Percentiles rank a stretch among this genome's conserved stretches.
These are phyloP conservation scores for Spilogale gracilis DNA, from an alignment of 2,113 vertebrate species.

Conservation along the genomic window DNA sequence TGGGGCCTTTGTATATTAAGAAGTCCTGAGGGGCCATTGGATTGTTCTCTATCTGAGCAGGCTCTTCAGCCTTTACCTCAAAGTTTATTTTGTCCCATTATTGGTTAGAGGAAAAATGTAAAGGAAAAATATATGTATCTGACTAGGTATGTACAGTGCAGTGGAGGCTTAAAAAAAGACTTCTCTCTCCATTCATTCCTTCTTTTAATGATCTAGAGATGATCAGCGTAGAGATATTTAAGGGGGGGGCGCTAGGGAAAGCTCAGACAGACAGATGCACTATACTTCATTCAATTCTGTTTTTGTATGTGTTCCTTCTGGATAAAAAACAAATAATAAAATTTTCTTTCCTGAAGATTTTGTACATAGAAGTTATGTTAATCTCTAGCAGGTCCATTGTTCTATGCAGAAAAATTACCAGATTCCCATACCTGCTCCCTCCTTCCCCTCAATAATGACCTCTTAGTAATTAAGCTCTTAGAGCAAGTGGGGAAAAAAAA, in stretches of 20 bases:
- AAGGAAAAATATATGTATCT: neutral
- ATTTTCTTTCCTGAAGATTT: conserved; percentile 28
- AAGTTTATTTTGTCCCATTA: neutral
- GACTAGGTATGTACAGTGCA: neutral
- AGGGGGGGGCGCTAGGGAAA: neutral
- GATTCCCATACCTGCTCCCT: accelerated
- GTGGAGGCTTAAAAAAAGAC: neutral
- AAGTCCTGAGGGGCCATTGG: neutral
- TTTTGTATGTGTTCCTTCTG: neutral
- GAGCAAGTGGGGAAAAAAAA: neutral
- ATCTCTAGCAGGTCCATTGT: neutral
- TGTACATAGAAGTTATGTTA: neutral
- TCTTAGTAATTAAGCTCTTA: neutral
- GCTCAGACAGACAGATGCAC: neutral
- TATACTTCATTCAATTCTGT: neutral
- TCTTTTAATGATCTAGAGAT: neutral
- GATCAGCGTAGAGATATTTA: neutral
- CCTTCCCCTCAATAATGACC: neutral
- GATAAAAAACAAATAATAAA: neutral
- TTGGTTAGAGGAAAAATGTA: neutral
- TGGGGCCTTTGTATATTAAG: neutral
- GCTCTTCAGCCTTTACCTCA: neutral
- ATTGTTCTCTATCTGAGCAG: neutral
- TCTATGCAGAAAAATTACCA: neutral
- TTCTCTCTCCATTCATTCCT: neutral